Evolutionary conservation across 37 sponge, comb jelly and placozoan genomes (phyloP).

Genomic region (Ianthella basta): DNA sequence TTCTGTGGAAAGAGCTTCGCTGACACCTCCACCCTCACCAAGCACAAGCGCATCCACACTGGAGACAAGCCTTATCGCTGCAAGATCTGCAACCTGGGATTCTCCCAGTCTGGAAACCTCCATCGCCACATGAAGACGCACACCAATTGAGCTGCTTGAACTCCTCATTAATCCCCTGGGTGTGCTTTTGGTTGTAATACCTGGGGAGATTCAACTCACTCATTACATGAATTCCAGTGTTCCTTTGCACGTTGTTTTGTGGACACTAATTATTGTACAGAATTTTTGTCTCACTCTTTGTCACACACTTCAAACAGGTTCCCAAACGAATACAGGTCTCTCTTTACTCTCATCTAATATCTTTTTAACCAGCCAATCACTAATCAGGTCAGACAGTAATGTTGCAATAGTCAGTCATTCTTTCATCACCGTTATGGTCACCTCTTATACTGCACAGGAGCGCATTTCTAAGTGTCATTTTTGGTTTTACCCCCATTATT

Average conservation of each 20-base stretch:
- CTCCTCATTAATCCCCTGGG: not conserved
- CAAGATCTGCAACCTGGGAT: conserved; percentile 90
- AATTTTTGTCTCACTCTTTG: too few species aligned
- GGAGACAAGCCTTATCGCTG: conserved; percentile 99
- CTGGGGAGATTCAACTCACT: not conserved
- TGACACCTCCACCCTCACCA: conserved; percentile 98
- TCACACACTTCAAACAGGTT: too few species aligned
- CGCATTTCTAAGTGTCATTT: too few species aligned
- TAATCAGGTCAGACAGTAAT: not conserved
- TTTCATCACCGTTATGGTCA: too few species aligned
- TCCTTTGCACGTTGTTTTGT: too few species aligned
- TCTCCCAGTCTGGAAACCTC: conserved; percentile 96
- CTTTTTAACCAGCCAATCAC: conserved; percentile 19
- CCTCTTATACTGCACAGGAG: too few species aligned
- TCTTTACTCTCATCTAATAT: not conserved
- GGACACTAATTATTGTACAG: too few species aligned
- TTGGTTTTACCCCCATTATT: too few species aligned
- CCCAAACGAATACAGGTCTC: too few species aligned
- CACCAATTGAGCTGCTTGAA: not conserved
- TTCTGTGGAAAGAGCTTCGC: conserved; percentile 91
- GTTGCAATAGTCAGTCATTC: not conserved
- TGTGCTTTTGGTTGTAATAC: not conserved
- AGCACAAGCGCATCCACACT: conserved; percentile 94
- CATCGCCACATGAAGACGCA: conserved; percentile 99
- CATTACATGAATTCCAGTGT: not conserved